phyloP scores from a whole-genome alignment of 2,888 invertebrate species.

The Diploptera punctata region DNA sequence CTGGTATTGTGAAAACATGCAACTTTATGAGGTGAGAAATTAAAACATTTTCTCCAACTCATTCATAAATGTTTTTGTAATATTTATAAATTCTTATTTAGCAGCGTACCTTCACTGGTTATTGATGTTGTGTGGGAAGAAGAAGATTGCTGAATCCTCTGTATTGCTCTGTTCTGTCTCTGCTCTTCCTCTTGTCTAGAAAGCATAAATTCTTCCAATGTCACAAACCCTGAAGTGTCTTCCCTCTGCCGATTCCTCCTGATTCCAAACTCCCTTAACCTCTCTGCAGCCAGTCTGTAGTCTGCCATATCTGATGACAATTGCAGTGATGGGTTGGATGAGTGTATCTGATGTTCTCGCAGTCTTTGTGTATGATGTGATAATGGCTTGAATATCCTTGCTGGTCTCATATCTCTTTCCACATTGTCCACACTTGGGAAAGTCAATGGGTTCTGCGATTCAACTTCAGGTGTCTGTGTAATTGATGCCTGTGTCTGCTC shows the following conservation, averaged over 20 bases:
- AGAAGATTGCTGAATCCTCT: no score
- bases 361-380: background rate
- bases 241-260: slow-evolving; percentile 56
- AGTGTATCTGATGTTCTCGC: slow-evolving; percentile 33
- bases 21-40: no score
- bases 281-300: slow-evolving; percentile 42
- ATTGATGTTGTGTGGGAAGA: no score
- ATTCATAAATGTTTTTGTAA: no score
- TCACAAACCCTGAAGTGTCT: slow-evolving; percentile 71
- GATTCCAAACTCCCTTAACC: slow-evolving; percentile 40
- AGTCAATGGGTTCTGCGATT: background rate
- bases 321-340: slow-evolving; percentile 39
- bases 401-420: background rate
- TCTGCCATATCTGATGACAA: slow-evolving; percentile 39
- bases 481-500: background rate
- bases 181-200: slow-evolving; percentile 77
- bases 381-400: background rate
- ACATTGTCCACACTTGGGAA: background rate
- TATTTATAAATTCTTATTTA: no score
- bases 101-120: background rate
- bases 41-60: no score
- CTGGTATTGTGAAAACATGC: no score
- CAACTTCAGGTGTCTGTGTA: no score
- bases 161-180: slow-evolving; percentile 51
- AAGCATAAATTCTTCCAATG: slow-evolving; percentile 80